phyloP scores from a whole-genome alignment of 2,888 invertebrate species.

The Stenchaetothrips biformis region DNA sequence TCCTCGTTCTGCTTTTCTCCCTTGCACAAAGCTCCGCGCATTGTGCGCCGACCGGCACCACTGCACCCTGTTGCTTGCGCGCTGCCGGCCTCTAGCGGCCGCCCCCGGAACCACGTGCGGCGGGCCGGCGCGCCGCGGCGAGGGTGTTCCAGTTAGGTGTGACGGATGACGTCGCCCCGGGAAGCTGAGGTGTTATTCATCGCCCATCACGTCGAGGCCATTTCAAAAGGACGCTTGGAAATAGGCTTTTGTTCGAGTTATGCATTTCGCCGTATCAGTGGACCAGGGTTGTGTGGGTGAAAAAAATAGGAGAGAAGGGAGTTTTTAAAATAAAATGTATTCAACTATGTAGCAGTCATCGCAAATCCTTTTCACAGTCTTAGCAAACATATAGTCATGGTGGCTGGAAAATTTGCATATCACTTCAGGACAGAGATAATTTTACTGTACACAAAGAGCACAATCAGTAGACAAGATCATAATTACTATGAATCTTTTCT shows the following conservation, averaged over 20 bases:
- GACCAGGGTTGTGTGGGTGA: not conserved
- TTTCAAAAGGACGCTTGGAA: not conserved
- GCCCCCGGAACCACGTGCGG: not conserved
- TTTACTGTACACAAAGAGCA: not conserved
- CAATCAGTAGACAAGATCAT: not conserved
- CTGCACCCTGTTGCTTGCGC: too few relatives aligned
- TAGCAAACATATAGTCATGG: not conserved
- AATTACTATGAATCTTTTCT: not conserved
- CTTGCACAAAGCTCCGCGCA: too few relatives aligned
- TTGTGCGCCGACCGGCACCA: not conserved
- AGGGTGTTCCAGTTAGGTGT: not conserved
- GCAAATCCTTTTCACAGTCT: slow-evolving; percentile 3
- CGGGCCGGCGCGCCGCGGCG: not conserved
- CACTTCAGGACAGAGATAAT: not conserved
- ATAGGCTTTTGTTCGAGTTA: not conserved
- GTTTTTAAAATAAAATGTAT: not conserved
- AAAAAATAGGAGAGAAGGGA: not conserved
- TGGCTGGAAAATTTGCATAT: not conserved
- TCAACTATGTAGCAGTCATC: slow-evolving; percentile 1
- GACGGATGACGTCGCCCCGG: not conserved
- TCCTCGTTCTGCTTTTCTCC: too few relatives aligned
- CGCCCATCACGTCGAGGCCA: not conserved
- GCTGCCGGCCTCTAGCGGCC: not conserved
- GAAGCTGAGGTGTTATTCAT: not conserved
- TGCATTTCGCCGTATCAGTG: not conserved